Base-by-base conservation (phyloP, 2,888 invertebrate species). In the Dolichopus griseipennis region DNA sequence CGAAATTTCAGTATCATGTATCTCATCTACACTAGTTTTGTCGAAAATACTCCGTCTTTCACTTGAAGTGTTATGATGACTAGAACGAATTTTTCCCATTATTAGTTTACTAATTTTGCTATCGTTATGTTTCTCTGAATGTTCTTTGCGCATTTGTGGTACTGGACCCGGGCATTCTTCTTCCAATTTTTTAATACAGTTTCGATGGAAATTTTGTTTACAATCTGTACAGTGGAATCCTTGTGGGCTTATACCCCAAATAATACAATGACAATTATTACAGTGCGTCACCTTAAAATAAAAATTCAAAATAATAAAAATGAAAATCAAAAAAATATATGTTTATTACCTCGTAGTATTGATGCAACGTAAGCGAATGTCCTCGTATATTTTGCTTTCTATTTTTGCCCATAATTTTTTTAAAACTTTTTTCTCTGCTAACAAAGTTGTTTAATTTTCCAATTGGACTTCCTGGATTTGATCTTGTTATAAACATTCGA, bases 201-300 rank as follows among this genome's bases (percentile, higher is more conserved):
- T 83, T 72, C 93, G 90, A 83, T 95, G 95, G 75, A 95, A 90
- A 76, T 91, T 90, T 74, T 94, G 84, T 78, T 91, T 90, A 84
- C 96, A 96, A 81, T 91, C 95, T 81, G 90, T 87, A 83, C 98
- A 99, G 77, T 95, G 92, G 85, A 93, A 97, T 69, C 97, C 97
- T 83, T 98, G 97, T 72, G 96, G 95, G 76, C 96, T 95, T 70
- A 98, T 91, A 66, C 98, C 98, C 87, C 94, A 93, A 74, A 98
- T 90, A 73, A 93, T 90, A 78, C 89, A 86, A 77, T 92, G 91
- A 84, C 98, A 98, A 83, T 92, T 91, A 83, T 94, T 93, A 83
- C 98, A 99, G 83, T 90, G 89, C 72, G 92, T 93, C 77, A 94
- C 52, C 52, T 52, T 12, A 52, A 52, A 52, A 1, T 6, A 52